Conservation (phyloP, 2,113 vertebrate species). For the Macaca mulatta region DNA sequence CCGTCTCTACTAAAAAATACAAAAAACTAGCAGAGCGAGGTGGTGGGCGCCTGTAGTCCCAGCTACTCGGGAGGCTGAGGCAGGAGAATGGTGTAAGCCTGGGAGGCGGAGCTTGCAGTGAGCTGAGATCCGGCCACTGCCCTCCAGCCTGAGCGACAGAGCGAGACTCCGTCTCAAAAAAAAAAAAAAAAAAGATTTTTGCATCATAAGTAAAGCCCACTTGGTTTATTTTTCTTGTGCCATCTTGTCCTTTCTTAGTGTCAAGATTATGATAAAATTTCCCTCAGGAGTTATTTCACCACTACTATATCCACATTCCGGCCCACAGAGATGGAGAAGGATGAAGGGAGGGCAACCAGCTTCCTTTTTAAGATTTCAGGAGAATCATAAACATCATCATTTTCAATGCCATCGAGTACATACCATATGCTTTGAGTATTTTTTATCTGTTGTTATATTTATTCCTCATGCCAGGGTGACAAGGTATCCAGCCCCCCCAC, state of each 20-base stretch:
- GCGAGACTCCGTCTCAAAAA: too few species aligned
- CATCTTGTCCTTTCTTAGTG: neutral
- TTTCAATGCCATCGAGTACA: neutral
- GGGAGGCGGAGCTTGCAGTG: too few species aligned
- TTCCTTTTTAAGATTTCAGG: neutral
- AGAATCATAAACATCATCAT: neutral
- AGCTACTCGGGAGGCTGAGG: too few species aligned
- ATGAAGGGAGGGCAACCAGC: neutral
- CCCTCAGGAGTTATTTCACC: neutral
- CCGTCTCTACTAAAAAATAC: too few species aligned
- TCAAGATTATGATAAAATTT: neutral
- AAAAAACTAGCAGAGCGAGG: too few species aligned
- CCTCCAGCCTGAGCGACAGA: accelerated
- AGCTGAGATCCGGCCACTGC: too few species aligned
- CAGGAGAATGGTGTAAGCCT: too few species aligned
- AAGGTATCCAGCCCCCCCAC: neutral
- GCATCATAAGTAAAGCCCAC: neutral
- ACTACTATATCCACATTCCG: neutral
- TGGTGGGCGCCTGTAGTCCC: too few species aligned
- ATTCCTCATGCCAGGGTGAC: neutral
- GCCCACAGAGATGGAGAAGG: neutral
- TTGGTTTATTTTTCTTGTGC: neutral
- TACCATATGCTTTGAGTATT: neutral
- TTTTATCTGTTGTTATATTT: neutral
- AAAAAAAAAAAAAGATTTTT: neutral